Evolutionary conservation across 92 coral and sea anemone genomes (phyloP), one percentile per base, ranked within the genome.

Genomic region (Epizoanthus fatuus): DNA sequence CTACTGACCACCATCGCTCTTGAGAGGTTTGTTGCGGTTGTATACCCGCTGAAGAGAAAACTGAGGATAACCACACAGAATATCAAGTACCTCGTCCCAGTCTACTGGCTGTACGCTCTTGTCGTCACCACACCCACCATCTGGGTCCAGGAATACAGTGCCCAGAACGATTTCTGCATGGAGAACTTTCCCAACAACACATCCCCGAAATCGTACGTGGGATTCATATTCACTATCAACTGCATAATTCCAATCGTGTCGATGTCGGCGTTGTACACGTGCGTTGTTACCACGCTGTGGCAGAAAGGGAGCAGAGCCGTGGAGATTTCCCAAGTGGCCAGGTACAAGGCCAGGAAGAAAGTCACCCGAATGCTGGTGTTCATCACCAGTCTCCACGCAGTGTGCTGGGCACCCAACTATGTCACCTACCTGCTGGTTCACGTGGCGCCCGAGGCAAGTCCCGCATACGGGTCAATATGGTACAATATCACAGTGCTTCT

Each of bases 391-490:
- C 81, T 94, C 5, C 98, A 92, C 79, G 76, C 86, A 7, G 0
- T 89, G 16, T 94, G 98, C 52, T 93, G 98, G 79, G 69, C 93
- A 0, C 98, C 98, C 0, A 94, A 94, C 93, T 94, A 92, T 86
- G 87, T 90, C 16, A 83, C 93, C 62, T 94, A 94, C 51, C 77
- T 86, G 11, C 56, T 94, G 75, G 93, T 90, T n/a, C 85, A 86
- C 56, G 81, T 83, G 29, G 86, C 79, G 44, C 95, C 98, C 7
- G 93, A 83, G 14, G 84, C 86, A 25, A 51, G 47, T 4, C 79
- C 79, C 9, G 74, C 66, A 35, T 94, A 94, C 75, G 98, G 98
- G 29, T 94, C 98, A 66, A 87, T 85, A 7, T 81, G 91, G 39
- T 94, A 94, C 57, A 92, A 79, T 44, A 79, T 94, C 86, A 94